A percentile compares a stretch with the other conserved stretches of the same genome.
Conservation (phyloP, 2,113 vertebrate genomes). For the Seriola rivoliana region DNA sequence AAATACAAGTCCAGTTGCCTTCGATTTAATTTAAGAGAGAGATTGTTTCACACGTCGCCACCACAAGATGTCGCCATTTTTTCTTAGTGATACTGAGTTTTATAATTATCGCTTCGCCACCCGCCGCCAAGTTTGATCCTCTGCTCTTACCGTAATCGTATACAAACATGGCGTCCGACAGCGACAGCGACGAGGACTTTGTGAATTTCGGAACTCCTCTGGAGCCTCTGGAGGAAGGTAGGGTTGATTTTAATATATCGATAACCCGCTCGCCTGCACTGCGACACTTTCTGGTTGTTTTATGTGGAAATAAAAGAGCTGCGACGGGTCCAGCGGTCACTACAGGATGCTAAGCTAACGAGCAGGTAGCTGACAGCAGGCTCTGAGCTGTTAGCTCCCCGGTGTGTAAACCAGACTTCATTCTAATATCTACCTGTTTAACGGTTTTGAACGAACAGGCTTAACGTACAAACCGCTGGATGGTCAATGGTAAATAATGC, state of each 20-base stretch:
- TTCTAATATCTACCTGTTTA: not conserved
- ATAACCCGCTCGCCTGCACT: accelerated
- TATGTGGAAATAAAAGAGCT: not conserved
- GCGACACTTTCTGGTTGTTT: accelerated
- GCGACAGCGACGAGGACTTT: constrained; percentile 86
- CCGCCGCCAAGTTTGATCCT: constrained; percentile 26
- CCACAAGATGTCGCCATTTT: constrained; percentile 23
- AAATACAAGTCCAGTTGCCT: no score
- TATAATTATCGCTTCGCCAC: not conserved
- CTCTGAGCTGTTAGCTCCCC: not conserved
- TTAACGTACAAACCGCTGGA: accelerated
- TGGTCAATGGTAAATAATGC: no score
- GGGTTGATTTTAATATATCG: accelerated
- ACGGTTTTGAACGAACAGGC: accelerated
- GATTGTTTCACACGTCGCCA: no score
- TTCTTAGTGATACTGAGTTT: not conserved
- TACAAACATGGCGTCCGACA: constrained; percentile 84
- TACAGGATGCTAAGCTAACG: constrained; percentile 21
- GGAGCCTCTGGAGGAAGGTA: constrained; percentile 91
- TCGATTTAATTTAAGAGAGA: no score
- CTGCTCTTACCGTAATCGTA: constrained; percentile 45
- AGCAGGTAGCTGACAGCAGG: constrained; percentile 9
- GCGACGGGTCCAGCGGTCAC: not conserved
- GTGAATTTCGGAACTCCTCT: constrained; percentile 87
- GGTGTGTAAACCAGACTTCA: not conserved